These are phyloP conservation scores for Podarcis muralis DNA, from an alignment of 2,113 vertebrate species.

Conservation along the genomic window DNA sequence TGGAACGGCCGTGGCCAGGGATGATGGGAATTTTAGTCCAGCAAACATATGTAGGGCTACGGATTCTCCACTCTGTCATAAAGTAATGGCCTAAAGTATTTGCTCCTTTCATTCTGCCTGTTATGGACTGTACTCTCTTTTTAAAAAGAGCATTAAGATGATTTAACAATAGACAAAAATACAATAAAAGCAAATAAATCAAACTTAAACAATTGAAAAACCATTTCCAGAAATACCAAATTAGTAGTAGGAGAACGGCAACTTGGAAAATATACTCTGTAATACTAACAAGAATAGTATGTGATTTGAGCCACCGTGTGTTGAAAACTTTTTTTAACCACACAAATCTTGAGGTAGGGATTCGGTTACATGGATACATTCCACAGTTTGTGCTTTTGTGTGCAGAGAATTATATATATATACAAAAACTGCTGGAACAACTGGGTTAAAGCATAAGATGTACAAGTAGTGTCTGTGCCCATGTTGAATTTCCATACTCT, in stretches of 20 bases:
- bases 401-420: neutral
- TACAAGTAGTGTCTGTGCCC: neutral
- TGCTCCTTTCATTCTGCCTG: neutral
- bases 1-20: no score
- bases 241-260: neutral
- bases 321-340: neutral
- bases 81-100: neutral
- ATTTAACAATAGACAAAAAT: neutral
- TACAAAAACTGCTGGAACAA: neutral
- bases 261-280: neutral
- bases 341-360: neutral
- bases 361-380: neutral
- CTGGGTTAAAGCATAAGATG: neutral
- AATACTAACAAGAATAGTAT: neutral
- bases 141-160: neutral
- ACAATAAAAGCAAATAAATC: neutral
- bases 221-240: neutral
- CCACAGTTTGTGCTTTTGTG: neutral
- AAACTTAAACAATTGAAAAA: neutral
- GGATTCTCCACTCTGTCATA: neutral
- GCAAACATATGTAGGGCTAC: no score
- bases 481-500: neutral
- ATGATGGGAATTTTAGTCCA: no score
- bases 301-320: neutral
- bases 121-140: neutral